Base-by-base conservation (phyloP, 2,113 vertebrate species). In the Chascanopsetta lugubris region DNA sequence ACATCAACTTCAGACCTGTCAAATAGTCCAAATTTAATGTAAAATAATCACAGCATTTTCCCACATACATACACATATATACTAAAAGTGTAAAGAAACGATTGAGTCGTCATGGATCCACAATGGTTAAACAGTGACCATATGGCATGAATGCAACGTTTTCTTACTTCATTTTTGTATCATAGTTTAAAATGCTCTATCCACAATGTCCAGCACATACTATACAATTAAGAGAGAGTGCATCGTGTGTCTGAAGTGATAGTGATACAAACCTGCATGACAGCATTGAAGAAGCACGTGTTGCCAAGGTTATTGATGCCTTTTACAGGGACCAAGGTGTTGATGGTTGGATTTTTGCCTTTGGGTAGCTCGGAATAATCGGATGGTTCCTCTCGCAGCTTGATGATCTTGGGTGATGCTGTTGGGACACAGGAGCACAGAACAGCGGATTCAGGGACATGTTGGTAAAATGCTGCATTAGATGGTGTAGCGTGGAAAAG, bases 211-310 rank as follows among this genome's bases (percentile, higher is more conserved):
- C n/a, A n/a, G n/a, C n/a, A n/a, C n/a, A n/a, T n/a, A n/a, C n/a
- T n/a, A n/a, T n/a, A n/a, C n/a, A n/a, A n/a, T n/a, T n/a, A n/a
- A n/a, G n/a, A n/a, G n/a, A n/a, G n/a, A n/a, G n/a, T n/a, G n/a
- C n/a, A n/a, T n/a, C n/a, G n/a, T n/a, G n/a, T 3, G 3, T 49
- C 34, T 34, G 8, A 61, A n/a, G 36, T 0, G 1, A 62, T 6
- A 38, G 38, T 21, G 34, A 21, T 60, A 75, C 60, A 79, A 89
- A 98, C 97, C 95, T 99, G 97, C 94, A 99, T 96, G 18, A 99
- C 95, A 36, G 97, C 96, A 78, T 98, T 99, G 87, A 99, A 98
- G 91, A 99, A 99, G 87, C 97, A 99, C 1, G 97, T 99, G 86
- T 98, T 99, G 47, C 97, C 97, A 59, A 98, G 92, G 89, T 99